Conservation (phyloP, 2,113 vertebrate genomes). For the Cichladusa arquata region DNA sequence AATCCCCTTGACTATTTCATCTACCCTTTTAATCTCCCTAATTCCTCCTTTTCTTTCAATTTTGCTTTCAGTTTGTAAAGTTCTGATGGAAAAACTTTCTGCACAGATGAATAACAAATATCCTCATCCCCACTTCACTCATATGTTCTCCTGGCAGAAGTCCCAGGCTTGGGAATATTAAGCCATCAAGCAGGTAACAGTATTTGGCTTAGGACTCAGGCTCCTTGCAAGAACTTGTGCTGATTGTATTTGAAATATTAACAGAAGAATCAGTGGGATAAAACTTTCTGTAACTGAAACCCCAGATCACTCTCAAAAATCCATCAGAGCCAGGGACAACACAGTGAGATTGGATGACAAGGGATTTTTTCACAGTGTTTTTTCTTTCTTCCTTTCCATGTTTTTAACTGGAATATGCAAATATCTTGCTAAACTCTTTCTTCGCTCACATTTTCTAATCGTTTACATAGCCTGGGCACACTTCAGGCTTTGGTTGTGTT, state of each 20-base stretch:
- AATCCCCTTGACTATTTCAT: neutral
- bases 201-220: neutral
- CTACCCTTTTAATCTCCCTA: neutral
- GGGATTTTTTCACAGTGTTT: neutral
- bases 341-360: neutral
- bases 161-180: constrained; percentile 27
- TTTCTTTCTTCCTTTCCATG: neutral
- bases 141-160: constrained; percentile 46
- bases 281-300: neutral
- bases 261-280: neutral
- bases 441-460: neutral
- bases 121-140: constrained; percentile 5
- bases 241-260: neutral
- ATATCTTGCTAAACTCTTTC: neutral
- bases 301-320: neutral
- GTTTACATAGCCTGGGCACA: neutral
- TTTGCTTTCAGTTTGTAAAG: constrained; percentile 30
- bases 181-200: constrained; percentile 13
- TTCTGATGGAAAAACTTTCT: constrained; percentile 22
- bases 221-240: constrained; percentile 36
- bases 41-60: neutral
- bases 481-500: neutral
- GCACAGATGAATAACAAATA: constrained; percentile 18
- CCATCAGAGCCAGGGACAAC: neutral
- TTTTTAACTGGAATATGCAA: neutral